Conservation (phyloP, 2,113 vertebrate species). For the Lipotes vexillifer region DNA sequence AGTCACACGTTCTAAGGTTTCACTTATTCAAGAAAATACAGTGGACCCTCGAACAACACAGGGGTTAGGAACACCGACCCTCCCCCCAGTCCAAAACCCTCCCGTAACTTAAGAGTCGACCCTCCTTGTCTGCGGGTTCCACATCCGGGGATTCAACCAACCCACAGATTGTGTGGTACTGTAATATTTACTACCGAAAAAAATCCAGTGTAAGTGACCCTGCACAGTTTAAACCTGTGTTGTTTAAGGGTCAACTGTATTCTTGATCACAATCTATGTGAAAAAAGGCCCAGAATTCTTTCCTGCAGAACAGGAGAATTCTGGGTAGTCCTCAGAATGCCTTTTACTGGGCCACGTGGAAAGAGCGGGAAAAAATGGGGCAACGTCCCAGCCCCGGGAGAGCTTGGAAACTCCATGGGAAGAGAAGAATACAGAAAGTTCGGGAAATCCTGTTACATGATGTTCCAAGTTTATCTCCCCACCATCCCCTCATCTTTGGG, state of each 20-base stretch:
- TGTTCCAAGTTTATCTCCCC: accelerated
- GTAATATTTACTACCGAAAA: background rate
- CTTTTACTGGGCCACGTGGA: background rate
- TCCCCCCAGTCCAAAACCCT: background rate
- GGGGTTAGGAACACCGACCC: background rate
- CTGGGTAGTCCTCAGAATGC: no score
- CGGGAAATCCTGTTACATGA: background rate
- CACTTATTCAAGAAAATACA: background rate
- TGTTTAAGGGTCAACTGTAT: no score
- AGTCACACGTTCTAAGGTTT: background rate
- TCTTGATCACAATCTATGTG: background rate
- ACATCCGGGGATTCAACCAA: background rate
- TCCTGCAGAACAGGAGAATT: background rate
- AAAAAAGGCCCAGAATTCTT: background rate
- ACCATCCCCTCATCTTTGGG: accelerated
- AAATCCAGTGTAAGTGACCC: no score
- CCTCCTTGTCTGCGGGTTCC: accelerated
- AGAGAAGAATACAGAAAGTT: background rate
- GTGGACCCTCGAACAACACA: background rate
- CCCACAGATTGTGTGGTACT: background rate
- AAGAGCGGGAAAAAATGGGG: background rate
- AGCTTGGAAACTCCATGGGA: background rate
- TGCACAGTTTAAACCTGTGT: no score
- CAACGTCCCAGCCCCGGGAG: background rate
- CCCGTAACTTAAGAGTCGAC: no score